Conservation (phyloP, 2,113 vertebrate species). For the Uria aalge region DNA sequence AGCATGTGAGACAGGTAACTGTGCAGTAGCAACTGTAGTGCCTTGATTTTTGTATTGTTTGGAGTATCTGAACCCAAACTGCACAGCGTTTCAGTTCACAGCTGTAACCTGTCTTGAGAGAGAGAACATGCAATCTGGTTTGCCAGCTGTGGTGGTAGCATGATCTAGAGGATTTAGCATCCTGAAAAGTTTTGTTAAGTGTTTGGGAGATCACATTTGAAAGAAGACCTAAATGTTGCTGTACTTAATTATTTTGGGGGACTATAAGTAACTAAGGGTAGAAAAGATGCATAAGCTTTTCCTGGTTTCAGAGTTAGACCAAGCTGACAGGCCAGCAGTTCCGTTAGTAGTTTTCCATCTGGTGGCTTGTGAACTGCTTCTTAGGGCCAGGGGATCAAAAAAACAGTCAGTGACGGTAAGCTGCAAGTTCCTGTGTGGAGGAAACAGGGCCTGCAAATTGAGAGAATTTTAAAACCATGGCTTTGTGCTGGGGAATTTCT, state of each 20-base stretch:
- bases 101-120: not conserved
- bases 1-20: not conserved
- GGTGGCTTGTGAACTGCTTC: not conserved
- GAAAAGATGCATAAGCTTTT: not conserved
- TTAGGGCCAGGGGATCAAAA: rapidly evolving
- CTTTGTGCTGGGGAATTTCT: not conserved
- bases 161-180: not conserved
- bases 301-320: not conserved
- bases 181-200: not conserved
- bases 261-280: not conserved
- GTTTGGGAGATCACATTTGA: not conserved
- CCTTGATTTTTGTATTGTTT: not conserved
- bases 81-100: not conserved
- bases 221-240: not conserved
- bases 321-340: not conserved
- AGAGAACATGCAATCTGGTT: not conserved
- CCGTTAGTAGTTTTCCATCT: not conserved
- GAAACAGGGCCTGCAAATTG: not conserved
- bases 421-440: not conserved
- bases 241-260: not conserved
- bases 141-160: not conserved
- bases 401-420: not conserved
- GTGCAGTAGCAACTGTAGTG: not conserved
- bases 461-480: not conserved
- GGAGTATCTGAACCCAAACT: not conserved